Conservation (phyloP, 1,140 invertebrate species). For the Drosophila paulistorum region DNA sequence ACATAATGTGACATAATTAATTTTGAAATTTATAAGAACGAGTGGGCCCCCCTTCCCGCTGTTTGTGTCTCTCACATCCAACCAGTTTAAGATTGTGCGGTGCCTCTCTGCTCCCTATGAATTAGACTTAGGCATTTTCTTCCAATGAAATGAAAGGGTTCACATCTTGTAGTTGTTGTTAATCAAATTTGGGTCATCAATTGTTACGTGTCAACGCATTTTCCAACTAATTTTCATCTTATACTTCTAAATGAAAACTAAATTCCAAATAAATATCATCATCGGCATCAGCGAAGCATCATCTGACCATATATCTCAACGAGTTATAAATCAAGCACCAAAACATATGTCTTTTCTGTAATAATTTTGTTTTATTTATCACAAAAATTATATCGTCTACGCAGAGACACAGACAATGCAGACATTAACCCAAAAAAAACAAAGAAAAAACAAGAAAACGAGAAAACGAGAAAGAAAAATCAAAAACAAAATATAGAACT, state of each 20-base stretch:
- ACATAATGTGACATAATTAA: conserved; percentile 83
- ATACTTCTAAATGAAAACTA: conserved; percentile 22
- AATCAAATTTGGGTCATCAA: conserved; percentile 74
- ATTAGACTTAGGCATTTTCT: conserved; percentile 17
- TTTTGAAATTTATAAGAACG: conserved; percentile 62
- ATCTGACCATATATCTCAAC: conserved; percentile 42
- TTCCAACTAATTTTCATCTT: conserved; percentile 68
- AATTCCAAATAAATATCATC: conserved; percentile 23
- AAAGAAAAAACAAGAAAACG: conserved; percentile 26
- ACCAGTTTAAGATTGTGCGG: neutral
- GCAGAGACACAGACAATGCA: conserved; percentile 54
- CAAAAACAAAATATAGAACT: neutral
- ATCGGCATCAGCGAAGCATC: conserved; percentile 29
- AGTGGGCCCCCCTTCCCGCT: neutral
- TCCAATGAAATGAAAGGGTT: conserved; percentile 21
- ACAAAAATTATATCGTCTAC: conserved; percentile 75
- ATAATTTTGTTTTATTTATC: conserved; percentile 76
- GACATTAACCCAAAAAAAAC: conserved; percentile 73
- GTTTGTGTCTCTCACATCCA: neutral
- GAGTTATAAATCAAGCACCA: conserved; percentile 70
- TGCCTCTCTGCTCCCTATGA: neutral
- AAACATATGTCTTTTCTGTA: conserved; percentile 60
- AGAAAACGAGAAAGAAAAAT: conserved; percentile 7
- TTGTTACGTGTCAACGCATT: conserved; percentile 55
- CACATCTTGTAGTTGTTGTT: conserved; percentile 19